Base-by-base conservation (phyloP, 2,113 vertebrate species). In the Sciurus niger region DNA sequence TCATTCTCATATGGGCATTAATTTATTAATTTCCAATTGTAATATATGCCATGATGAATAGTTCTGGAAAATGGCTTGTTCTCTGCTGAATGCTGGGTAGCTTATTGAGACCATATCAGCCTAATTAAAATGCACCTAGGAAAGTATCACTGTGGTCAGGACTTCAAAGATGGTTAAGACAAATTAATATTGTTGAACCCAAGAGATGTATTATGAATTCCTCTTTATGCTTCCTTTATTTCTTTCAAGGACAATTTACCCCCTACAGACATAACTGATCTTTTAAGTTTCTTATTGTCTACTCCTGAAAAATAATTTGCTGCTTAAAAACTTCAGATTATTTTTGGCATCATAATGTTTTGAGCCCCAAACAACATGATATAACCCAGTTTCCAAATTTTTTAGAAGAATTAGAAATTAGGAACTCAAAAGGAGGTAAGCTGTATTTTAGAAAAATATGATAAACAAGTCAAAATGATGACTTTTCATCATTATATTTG, bases 111-210 rank as follows among this genome's bases (percentile, higher is more conserved):
- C 55, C 90, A 74, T 96, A 93, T 92, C 96, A 84, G 17, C 51
- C 92, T 98, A 97, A 98, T 98, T 98, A 98, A 96, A 98, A 98
- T 98, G 97, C 97, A 98, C 97, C 95, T 95, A 96, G 53, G 93
- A 98, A 98, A 96, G 93, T 97, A 94, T 84, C 93, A 97, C 87
- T 68, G 4, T 98, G 96, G 95, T 95, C 97, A 97, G 96, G 95
- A 95, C 92, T 98, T 98, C 96, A 98, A 97, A 98, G 97, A 98
- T 89, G 89, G 97, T 98, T 98, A 97, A 98, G 98, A 98, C 96
- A 98, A 98, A 98, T 99, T 98, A 98, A 98, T 98, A 98, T 98
- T 98, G 98, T 98, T 98, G 98, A 98, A 97, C 98, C 97, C 98
- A 91, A 97, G 98, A 98, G 98, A 98, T 97, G 91, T 76, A 98